phyloP scores from a whole-genome alignment of 2,888 invertebrate genomes.

The Mantis religiosa region DNA sequence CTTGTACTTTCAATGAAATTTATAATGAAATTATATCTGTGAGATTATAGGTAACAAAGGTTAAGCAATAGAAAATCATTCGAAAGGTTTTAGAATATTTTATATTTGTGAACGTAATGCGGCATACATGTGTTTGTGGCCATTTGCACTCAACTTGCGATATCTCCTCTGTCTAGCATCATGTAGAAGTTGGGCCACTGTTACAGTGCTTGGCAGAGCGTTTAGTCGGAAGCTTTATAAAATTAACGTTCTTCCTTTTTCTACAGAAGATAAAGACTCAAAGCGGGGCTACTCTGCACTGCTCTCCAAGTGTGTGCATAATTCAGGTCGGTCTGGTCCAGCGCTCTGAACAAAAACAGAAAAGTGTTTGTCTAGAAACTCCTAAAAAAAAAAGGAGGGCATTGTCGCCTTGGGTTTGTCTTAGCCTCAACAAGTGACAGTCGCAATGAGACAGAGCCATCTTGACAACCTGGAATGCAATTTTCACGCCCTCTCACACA shows the following conservation, averaged over 20 bases:
- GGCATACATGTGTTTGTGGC: too few relatives aligned
- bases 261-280: not conserved
- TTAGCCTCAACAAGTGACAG: constrained; percentile 10
- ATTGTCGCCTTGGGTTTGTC: not conserved
- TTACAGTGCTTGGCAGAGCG: too few relatives aligned
- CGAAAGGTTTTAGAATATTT: too few relatives aligned
- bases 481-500: not conserved
- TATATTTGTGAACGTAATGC: too few relatives aligned
- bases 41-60: too few relatives aligned
- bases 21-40: too few relatives aligned
- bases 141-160: too few relatives aligned
- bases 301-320: not conserved
- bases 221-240: too few relatives aligned
- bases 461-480: constrained; percentile 3
- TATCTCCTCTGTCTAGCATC: too few relatives aligned
- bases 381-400: not conserved
- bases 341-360: not conserved
- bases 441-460: not conserved
- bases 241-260: not conserved
- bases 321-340: not conserved
- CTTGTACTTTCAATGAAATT: too few relatives aligned
- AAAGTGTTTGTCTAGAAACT: not conserved
- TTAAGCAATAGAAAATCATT: too few relatives aligned
- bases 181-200: too few relatives aligned
- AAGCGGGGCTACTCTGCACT: not conserved